Percentiles rank a stretch among this genome's conserved stretches.
phyloP scores from a whole-genome alignment of 2,888 invertebrate genomes.

The Amblyjoppa fuscipennis region DNA sequence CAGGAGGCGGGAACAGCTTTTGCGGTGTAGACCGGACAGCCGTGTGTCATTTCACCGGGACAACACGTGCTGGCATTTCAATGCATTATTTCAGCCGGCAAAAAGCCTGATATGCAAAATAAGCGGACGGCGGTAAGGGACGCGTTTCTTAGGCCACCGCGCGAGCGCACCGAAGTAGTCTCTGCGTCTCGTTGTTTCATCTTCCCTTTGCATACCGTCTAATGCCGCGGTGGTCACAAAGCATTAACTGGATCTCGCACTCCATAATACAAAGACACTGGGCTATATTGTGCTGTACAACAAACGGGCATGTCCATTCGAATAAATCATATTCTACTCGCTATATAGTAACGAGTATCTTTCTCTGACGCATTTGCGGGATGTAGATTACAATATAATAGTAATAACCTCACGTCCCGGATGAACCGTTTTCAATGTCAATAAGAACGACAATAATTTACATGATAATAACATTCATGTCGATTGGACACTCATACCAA shows the following conservation, averaged over 20 bases:
- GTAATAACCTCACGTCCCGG: not conserved
- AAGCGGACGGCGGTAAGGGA: conserved; percentile 65
- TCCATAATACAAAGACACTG: conserved; percentile 41
- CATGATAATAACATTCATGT: too few relatives aligned
- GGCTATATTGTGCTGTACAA: conserved; percentile 48
- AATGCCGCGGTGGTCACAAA: conserved; percentile 62
- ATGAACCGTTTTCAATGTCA: too few relatives aligned
- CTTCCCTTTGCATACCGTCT: conserved; percentile 64
- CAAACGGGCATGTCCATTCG: not conserved
- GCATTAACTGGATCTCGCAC: conserved; percentile 62
- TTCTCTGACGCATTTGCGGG: not conserved
- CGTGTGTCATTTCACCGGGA: conserved; percentile 83
- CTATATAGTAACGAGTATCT: not conserved
- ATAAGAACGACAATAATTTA: too few relatives aligned
- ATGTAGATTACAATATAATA: not conserved
- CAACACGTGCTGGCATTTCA: conserved; percentile 83
- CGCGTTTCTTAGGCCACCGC: conserved; percentile 65
- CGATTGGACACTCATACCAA: too few relatives aligned
- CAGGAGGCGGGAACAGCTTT: conserved; percentile 74
- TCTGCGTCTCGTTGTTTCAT: conserved; percentile 53
- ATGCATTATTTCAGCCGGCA: conserved; percentile 84
- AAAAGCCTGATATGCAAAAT: conserved; percentile 84
- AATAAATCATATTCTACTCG: not conserved
- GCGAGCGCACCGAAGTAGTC: conserved; percentile 56
- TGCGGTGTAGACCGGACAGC: conserved; percentile 77